Base-by-base conservation (phyloP, 2,888 invertebrate genomes). In the Eumacrocentrus americanus region DNA sequence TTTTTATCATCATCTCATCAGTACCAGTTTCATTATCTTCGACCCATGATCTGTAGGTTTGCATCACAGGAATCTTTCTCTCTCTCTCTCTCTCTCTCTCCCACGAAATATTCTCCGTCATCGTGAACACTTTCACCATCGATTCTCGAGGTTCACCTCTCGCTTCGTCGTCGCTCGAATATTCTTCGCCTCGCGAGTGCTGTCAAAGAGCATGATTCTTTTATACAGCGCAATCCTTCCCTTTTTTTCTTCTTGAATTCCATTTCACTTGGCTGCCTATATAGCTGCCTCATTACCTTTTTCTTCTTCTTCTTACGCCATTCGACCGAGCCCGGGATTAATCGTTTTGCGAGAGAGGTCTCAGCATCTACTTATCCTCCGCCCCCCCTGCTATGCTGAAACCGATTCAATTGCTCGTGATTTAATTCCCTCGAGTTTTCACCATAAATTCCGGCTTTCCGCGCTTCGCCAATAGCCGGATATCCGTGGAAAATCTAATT, bases 401-500 rank as follows among this genome's bases (percentile, higher is more conserved):
- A 11, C 25, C 18, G 29, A 53, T 53, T 53, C 53, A 55, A 60
- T 60, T 48, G 60, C 50, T 42, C 48, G 48, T 60, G 38, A 60
- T 60, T 60, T 60, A 55, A 60, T 60, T 46, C 35, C 52, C 54
- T 22, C 42, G 54, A 55, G 50, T 55, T 55, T 54, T 50, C 40
- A 38, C 50, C 42, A 50, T 60, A 50, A 60, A 60, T 60, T 60
- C 42, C 47, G 38, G 29, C 29, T 53, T 47, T 47, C 40, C 53
- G 42, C 25, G 48, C 53, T 38, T 38, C 25, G 35, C 48, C 22
- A 55, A 50, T 60, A 54, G 38, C 50, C 50, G 54, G 34, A 53
- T 37, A 60, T 60, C 42, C 9, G 48, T 22, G 47, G 60, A 42
- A 60, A 55, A 60, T 60, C 50, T 55, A 55, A 60, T 60, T 60